phyloP scores from a whole-genome alignment of 2,797 vertebrate genomes.

The Siniperca scherzeri region DNA sequence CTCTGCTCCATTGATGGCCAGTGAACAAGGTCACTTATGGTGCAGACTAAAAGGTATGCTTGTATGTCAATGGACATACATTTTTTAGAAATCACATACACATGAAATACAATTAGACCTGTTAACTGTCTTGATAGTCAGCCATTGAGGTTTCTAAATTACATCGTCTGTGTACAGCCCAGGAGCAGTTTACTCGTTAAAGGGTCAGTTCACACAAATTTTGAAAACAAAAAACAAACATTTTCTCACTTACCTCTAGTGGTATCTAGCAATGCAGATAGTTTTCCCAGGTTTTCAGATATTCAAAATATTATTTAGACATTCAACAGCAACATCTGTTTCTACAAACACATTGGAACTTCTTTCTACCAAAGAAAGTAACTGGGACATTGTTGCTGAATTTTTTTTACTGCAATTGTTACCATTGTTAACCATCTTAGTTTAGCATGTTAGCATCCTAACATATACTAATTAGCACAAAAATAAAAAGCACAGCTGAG shows the following conservation, averaged over 20 bases:
- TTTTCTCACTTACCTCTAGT: neutral
- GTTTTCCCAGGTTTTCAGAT: neutral
- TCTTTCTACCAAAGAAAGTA: neutral
- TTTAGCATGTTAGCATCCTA: neutral
- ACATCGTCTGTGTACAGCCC: too few relatives aligned
- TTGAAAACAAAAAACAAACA: neutral
- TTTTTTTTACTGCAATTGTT: neutral
- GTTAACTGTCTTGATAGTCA: neutral
- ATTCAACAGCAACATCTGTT: too few relatives aligned
- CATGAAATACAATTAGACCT: neutral
- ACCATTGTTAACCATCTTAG: neutral
- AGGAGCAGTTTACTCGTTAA: neutral
- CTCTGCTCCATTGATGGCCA: slow-evolving; percentile 14
- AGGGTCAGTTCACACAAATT: neutral
- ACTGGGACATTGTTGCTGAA: neutral
- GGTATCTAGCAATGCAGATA: neutral
- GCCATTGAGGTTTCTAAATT: neutral
- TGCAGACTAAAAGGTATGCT: neutral
- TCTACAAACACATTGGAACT: neutral
- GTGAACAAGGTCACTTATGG: neutral
- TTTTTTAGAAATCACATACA: neutral
- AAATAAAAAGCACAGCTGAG: neutral
- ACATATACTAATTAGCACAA: neutral
- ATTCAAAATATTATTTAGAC: neutral
- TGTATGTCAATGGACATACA: neutral